Evolutionary conservation across 2,888 invertebrate genomes (phyloP), one percentile per base, ranked within the genome.

Genomic region (Bellardia bayeri): DNA sequence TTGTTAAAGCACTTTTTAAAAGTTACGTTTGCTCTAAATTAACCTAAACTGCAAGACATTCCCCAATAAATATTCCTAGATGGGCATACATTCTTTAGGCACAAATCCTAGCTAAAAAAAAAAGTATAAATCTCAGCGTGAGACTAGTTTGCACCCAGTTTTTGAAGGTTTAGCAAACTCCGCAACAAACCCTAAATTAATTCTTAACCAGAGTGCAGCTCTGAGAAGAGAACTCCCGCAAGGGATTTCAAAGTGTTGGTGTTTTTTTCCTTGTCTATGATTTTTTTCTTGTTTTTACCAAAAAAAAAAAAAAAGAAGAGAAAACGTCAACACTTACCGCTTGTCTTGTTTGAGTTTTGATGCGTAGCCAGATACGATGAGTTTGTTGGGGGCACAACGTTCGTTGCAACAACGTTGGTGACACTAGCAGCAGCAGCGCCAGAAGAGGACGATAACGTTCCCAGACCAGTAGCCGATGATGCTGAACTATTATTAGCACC

Each of bases 301-400:
- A 45, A 66, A 66, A 45, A 64, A 61, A 61, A 74, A 64, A 81
- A 71, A 63, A 33, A 76, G 82, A 86, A 72, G 75, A 83, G 63
- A 80, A 82, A 87, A 85, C 86, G 81, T 84, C 85, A 89, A 89
- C 87, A 90, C 89, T 90, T 90, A 90, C 90, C 90, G 89, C 88
- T 90, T 78, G 88, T 85, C 88, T 89, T 90, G 78, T 89, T 90
- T 37, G 87, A 86, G 85, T 87, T 88, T 64, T 79, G 87, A 87
- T 87, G 87, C 45, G 87, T 87, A 79, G 87, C 87, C 82, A 85
- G 75, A 61, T 85, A 87, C 6, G 85, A 78, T 42, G 68, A 71
- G 64, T 85, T 82, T 69, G 85, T 49, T 14, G 87, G 82, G 30
- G 78, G 82, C 76, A 85, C 86, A 82, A 81, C 66, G 63, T 89